phyloP scores from a whole-genome alignment of 1,140 invertebrate genomes.

The Drosophila bifasciata region DNA sequence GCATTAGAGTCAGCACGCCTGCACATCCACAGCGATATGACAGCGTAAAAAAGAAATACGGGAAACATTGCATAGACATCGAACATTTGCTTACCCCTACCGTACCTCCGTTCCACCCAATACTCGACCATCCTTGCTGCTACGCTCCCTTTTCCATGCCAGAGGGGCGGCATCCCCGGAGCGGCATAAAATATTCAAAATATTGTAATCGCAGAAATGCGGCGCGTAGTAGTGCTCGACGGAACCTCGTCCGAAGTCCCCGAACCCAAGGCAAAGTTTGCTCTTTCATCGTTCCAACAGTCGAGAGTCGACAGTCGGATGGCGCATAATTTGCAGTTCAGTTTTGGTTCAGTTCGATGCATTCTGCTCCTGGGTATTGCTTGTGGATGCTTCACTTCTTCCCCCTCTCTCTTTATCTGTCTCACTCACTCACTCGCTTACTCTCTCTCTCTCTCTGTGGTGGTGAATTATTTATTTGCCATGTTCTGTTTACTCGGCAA shows the following conservation, averaged over 20 bases:
- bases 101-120: neutral
- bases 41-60: conserved; percentile 25
- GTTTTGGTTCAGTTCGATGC: conserved; percentile 53
- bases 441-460: conserved; percentile 2
- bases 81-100: conserved; percentile 42
- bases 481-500: conserved; percentile 78
- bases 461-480: conserved; percentile 72
- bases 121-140: no score
- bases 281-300: conserved; percentile 49
- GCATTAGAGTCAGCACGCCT: conserved; percentile 55
- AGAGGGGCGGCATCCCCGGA: neutral
- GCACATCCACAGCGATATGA: conserved; percentile 42
- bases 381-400: neutral
- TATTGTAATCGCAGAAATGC: conserved; percentile 75
- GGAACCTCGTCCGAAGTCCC: neutral
- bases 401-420: neutral
- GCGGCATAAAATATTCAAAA: conserved; percentile 77
- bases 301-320: conserved; percentile 50
- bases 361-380: conserved; percentile 39
- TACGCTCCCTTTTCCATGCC: neutral
- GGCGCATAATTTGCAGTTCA: conserved; percentile 79
- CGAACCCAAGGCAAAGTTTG: conserved; percentile 30
- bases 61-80: conserved; percentile 28
- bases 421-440: neutral
- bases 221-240: conserved; percentile 27